phyloP scores from a whole-genome alignment of 2,888 invertebrate genomes.

The Nymphalis c-album region DNA sequence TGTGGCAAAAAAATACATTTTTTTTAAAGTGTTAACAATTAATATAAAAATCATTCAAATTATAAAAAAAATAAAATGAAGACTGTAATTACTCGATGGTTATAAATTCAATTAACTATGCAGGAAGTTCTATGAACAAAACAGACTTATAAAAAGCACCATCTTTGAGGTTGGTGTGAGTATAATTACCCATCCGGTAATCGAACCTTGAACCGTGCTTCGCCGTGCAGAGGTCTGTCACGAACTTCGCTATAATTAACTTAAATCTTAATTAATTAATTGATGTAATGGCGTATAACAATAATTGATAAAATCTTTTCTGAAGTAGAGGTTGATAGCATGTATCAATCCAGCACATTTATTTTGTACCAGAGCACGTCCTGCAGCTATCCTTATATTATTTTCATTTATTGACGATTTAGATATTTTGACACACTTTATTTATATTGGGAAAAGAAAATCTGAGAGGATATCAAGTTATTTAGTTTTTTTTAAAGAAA shows the following conservation, averaged over 20 bases:
- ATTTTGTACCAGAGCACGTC: no score
- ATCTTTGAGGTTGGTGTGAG: conserved; percentile 13
- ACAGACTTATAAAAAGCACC: conserved; percentile 2
- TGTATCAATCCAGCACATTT: no score
- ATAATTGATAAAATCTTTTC: no score
- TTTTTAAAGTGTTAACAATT: conserved; percentile 17
- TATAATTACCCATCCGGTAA: conserved; percentile 8
- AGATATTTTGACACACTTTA: no score
- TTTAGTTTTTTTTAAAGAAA: no score
- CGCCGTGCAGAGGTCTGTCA: conserved; percentile 5
- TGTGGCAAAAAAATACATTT: neutral
- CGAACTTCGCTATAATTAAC: conserved; percentile 12
- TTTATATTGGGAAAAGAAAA: no score
- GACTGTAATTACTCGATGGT: conserved; percentile 22
- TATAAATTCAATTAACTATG: conserved; percentile 25
- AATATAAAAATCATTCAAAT: conserved; percentile 23
- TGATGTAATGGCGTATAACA: neutral
- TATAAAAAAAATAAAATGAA: conserved; percentile 21
- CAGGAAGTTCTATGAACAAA: conserved; percentile 23
- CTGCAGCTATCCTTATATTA: no score
- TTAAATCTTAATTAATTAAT: conserved; percentile 10
- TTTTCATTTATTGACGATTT: no score
- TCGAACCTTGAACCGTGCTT: conserved; percentile 16
- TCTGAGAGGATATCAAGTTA: no score
- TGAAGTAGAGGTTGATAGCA: no score